phyloP scores from a whole-genome alignment of 2,113 vertebrate genomes.

The Agapornis roseicollis region DNA sequence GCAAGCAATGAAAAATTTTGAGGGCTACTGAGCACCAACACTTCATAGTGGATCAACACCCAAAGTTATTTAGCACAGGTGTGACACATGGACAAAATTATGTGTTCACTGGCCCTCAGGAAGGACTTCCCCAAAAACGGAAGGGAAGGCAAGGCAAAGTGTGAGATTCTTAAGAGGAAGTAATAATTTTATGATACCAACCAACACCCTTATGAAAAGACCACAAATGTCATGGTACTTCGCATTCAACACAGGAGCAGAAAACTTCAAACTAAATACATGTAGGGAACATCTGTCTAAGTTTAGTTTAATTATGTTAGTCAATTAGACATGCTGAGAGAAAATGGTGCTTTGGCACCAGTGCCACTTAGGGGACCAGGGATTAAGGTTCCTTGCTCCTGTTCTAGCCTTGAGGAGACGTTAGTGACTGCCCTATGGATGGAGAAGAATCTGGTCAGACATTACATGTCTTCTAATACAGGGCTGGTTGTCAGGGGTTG shows the following conservation, averaged over 20 bases:
- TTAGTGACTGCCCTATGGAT: background rate
- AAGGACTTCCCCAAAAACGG: background rate
- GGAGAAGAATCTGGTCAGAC: background rate
- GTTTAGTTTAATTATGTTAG: background rate
- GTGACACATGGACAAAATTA: constrained; percentile 20
- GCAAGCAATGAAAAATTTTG: constrained; percentile 65
- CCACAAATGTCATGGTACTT: background rate
- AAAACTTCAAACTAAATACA: background rate
- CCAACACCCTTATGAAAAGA: background rate
- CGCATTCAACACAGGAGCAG: background rate
- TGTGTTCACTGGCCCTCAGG: background rate
- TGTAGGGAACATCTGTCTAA: background rate
- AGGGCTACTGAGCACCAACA: constrained; percentile 33
- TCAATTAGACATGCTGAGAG: background rate
- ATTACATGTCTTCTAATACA: background rate
- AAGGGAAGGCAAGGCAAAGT: no score
- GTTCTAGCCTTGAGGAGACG: background rate
- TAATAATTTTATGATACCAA: background rate
- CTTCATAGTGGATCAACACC: background rate
- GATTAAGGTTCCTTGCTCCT: background rate
- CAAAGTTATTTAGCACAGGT: constrained; percentile 18
- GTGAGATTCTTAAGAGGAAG: background rate
- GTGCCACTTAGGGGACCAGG: background rate
- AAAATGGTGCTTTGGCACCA: background rate
- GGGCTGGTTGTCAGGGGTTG: background rate